Evolutionary conservation across 2,888 invertebrate genomes (phyloP), one percentile per base, ranked within the genome.

Genomic region (Sepiola atlantica): DNA sequence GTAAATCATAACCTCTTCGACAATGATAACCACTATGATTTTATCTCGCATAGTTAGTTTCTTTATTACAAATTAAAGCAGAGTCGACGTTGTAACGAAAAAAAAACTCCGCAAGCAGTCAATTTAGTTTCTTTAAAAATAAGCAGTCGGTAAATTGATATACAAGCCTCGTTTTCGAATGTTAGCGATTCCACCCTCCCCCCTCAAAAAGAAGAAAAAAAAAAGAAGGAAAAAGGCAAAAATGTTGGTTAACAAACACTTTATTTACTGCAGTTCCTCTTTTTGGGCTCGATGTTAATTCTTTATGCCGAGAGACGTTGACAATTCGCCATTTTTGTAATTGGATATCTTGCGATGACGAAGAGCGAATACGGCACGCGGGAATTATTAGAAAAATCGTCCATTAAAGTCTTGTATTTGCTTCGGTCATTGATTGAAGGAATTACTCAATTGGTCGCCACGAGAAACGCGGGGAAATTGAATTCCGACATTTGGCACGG

Each of bases 311-410:
- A 77, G 14, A 77, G 77, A 77, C 77, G 77, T 77, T 77, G n/a
- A 77, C 77, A 77, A 77, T 77, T 77, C 77, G 16, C 14, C 77
- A 77, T 77, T 77, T n/a, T 18, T 14, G 77, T n/a, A 77, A 77
- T n/a, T n/a, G n/a, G 77, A 77, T 77, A 77, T 77, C 77, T 45
- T 32, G n/a, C 16, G 77, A 77, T 77, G 77, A 77, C 77, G 77
- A 77, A 77, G 77, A 77, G n/a, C 77, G 77, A 77, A 77, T n/a
- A 77, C 77, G 3, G 32, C n/a, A 14, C 3, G 28, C 32, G n/a
- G 77, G 77, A 77, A 77, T 77, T 77, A 77, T 77, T 77, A 77
- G 77, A 77, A 77, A 45, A 77, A 77, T 77, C 77, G 77, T 77
- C 77, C n/a, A 77, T 77, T 77, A 77, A n/a, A 77, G 0, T 77